Base-by-base conservation (phyloP, 2,888 invertebrate genomes). In the Himalopsyche tibetana region DNA sequence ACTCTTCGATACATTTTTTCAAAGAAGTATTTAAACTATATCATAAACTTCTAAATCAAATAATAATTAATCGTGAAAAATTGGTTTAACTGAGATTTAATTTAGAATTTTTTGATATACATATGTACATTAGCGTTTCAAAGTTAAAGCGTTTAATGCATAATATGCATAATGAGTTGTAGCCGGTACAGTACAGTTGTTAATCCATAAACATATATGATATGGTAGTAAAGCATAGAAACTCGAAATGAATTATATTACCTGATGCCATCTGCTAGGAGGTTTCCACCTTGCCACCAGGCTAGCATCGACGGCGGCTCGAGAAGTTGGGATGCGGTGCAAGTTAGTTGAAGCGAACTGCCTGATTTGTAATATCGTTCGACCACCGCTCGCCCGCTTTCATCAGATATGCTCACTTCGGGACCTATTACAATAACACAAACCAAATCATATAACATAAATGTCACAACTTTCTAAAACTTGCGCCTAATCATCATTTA, bases 291-390 rank as follows among this genome's bases (percentile, higher is more conserved):
- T 88, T 93, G 93, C 89, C 92, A 93, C 94, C 94, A 94, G 89
- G 92, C 91, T 89, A 94, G 92, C 79, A 92, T 91, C 89, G 92
- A 92, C 88, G 91, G 91, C 55, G 92, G 91, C 80, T 91, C 91
- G 88, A 93, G 91, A 19, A 92, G 90, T 88, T 92, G 91, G n/a
- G 90, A 89, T n/a, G 93, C 94, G 87, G 93, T 91, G 90, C 94
- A 94, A 86, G 93, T 93, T 88, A 94, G 91, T 89, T 93, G 93
- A 87, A 94, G 91, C 55, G 92, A 92, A 89, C 94, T 94, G 74
- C 94, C 94, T 42, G 94, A 93, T 90, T 94, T 94, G 90, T 94
- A 94, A 91, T 95, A 94, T 87, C 94, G 91, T 90, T 94, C 93
- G 82, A 93, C 92, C 89, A 94, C 93, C 89, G 92, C 92, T 89